Base-by-base conservation (phyloP, 2,888 invertebrate genomes). In the Volucella zonaria region DNA sequence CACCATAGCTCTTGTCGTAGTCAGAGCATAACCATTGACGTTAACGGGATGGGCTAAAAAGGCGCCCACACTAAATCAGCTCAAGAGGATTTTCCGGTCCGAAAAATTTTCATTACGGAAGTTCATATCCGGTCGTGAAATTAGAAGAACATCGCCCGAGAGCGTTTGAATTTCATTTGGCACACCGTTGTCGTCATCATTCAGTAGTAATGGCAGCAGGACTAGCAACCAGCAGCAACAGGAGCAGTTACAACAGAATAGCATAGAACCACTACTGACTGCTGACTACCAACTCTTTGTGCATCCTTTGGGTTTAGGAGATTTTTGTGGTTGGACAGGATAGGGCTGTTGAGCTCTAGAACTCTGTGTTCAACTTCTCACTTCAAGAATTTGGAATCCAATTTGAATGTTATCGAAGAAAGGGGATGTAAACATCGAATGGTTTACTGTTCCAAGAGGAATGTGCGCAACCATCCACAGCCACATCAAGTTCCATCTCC, bases 91-190 rank as follows among this genome's bases (percentile, higher is more conserved):
- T 89, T 89, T 89, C 89, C 89, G 89, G 89, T 87, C 87, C 88
- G 88, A 94, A 95, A 95, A 95, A 95, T 95, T 95, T 95, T 95
- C 95, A 95, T 94, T 95, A 95, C 95, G 95, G 95, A 95, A 95
- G 94, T 95, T 95, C 95, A 96, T 95, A 95, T 96, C 95, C 96
- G 95, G 95, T 92, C 88, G 89, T 89, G 89, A 89, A 90, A 89
- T 89, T 90, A 88, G 88, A 89, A 89, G 88, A 88, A 88, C 87
- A 87, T 87, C 86, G 87, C 87, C 87, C 87, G 87, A 77, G 80
- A 80, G 76, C 80, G 76, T 80, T 67, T 79, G 86, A 79, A 80
- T 79, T 80, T 76, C 78, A 79, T 79, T 76, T 82, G 58, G 83
- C 76, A 75, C 62, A 75, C 73, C 68, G 73, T 85, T 81, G 77